Percentiles rank a stretch among this genome's conserved stretches.
Evolutionary conservation across 2,797 vertebrate genomes (phyloP).

Genomic region (Chelon auratus): DNA sequence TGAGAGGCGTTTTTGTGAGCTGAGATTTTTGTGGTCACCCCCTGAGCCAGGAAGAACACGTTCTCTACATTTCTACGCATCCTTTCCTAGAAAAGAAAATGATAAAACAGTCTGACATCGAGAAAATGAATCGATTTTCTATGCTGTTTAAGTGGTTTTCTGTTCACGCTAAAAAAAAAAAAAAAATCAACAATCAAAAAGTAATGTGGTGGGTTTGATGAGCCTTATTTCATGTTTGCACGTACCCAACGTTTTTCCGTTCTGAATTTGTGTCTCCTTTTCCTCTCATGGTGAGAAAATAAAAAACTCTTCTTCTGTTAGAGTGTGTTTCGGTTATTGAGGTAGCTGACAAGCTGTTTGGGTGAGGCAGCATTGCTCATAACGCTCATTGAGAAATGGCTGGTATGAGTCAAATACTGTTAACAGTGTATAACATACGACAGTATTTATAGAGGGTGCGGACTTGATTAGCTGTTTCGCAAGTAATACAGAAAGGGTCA

Average conservation of each 20-base stretch:
- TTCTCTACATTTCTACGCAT: constrained; percentile 48
- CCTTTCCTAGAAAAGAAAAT: constrained; percentile 32
- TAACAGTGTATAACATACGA: background rate
- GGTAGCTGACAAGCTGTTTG: constrained; percentile 29
- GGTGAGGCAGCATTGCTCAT: constrained; percentile 20
- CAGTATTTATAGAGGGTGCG: background rate
- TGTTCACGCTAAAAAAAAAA: constrained; percentile 26
- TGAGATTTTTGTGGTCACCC: constrained; percentile 42
- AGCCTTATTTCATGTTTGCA: constrained; percentile 71
- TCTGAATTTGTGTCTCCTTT: constrained; percentile 17
- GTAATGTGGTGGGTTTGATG: constrained; percentile 42
- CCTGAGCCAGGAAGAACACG: constrained; percentile 74
- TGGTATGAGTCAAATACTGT: constrained; percentile 49
- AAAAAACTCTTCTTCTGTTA: constrained; percentile 55
- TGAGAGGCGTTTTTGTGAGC: constrained; percentile 46
- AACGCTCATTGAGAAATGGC: background rate
- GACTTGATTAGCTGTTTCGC: background rate
- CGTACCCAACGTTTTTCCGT: constrained; percentile 43
- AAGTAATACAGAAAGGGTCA: background rate
- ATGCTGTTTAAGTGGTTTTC: constrained; percentile 51
- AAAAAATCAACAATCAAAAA: constrained; percentile 16
- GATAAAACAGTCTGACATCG: constrained; percentile 21
- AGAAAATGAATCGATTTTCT: constrained; percentile 34
- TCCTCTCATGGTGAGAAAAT: constrained; percentile 44
- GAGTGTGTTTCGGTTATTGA: constrained; percentile 19